phyloP scores from a whole-genome alignment of 2,797 vertebrate genomes.

The Chlorospingus flavigularis region DNA sequence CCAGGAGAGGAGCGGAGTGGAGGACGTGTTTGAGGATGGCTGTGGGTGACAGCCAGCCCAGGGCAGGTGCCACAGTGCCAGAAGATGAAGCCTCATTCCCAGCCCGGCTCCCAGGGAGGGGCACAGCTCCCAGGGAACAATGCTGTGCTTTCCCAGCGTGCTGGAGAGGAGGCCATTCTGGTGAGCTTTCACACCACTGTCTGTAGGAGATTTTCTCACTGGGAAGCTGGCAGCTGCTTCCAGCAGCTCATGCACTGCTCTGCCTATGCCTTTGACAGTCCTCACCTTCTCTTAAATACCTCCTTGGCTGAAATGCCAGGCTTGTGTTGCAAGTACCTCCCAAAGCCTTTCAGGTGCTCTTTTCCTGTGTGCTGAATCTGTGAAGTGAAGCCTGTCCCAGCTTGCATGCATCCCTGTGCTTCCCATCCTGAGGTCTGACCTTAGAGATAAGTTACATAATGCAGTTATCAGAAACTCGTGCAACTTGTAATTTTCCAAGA shows the following conservation, averaged over 20 bases:
- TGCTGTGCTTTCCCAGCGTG: not conserved
- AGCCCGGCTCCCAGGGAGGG: not conserved
- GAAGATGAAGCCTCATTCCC: not conserved
- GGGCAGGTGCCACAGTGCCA: not conserved
- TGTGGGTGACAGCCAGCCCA: not conserved
- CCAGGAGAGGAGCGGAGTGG: not conserved
- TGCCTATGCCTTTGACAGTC: not conserved
- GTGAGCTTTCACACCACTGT: not conserved
- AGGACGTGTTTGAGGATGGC: accelerated
- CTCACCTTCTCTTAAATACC: not conserved
- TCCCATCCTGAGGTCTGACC: not conserved
- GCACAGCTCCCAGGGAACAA: accelerated
- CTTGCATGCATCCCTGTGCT: not conserved
- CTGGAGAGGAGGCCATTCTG: not conserved
- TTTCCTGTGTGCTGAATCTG: not conserved
- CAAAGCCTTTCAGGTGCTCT: not conserved
- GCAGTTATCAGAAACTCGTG: not conserved
- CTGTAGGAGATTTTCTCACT: accelerated
- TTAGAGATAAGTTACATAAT: not conserved
- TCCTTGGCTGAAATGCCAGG: not conserved
- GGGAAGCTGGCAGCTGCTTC: not conserved
- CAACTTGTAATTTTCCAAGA: not conserved
- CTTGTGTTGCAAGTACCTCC: not conserved
- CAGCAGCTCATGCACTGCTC: not conserved
- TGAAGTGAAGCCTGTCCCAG: not conserved